A percentile compares a stretch with the other conserved stretches of the same genome.
phyloP scores from a whole-genome alignment of 1,140 invertebrate genomes.

The Hestina assimilis region DNA sequence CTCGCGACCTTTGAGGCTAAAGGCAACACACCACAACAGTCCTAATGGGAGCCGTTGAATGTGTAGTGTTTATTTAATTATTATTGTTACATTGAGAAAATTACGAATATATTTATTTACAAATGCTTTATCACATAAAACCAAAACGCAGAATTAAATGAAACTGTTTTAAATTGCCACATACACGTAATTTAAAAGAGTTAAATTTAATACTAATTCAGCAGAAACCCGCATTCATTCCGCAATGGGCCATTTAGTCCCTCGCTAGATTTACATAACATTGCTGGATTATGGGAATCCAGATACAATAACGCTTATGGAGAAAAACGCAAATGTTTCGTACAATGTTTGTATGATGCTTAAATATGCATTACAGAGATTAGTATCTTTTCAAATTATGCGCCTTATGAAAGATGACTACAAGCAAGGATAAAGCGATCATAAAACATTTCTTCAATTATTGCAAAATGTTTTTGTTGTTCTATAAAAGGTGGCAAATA shows the following conservation, averaged over 20 bases:
- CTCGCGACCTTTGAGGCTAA: too few relatives aligned
- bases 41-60: too few relatives aligned
- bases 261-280: constrained; percentile 60
- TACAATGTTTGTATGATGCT: constrained; percentile 30
- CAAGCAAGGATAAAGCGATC: neutral
- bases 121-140: too few relatives aligned
- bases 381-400: constrained; percentile 10
- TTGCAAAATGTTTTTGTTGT: too few relatives aligned
- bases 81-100: too few relatives aligned
- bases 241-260: constrained; percentile 64
- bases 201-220: constrained; percentile 59
- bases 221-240: constrained; percentile 52
- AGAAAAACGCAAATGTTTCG: constrained; percentile 55
- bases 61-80: too few relatives aligned
- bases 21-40: too few relatives aligned
- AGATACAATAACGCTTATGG: constrained; percentile 58
- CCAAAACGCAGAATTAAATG: neutral
- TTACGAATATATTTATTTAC: too few relatives aligned
- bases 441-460: too few relatives aligned
- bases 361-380: constrained; percentile 21
- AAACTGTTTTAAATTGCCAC: neutral
- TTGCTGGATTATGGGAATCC: constrained; percentile 55
- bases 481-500: too few relatives aligned
- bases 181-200: constrained; percentile 56
- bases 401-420: constrained; percentile 11